Percentiles rank a stretch among this genome's conserved stretches.
Conservation (phyloP, 2,797 vertebrate species). For the Anguilla obscura region DNA sequence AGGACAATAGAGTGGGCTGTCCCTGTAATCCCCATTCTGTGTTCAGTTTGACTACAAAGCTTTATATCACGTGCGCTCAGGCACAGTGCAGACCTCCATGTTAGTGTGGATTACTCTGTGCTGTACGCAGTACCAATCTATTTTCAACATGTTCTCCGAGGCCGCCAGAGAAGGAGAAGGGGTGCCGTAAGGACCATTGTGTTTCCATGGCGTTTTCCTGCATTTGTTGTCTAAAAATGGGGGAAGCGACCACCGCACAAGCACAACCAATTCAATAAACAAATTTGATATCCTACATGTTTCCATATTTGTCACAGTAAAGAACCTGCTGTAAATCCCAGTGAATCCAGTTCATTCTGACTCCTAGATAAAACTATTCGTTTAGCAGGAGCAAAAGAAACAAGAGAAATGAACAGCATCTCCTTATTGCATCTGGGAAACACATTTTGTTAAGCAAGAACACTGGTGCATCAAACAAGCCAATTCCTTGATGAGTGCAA, state of each 20-base stretch:
- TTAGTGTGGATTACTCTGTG: background rate
- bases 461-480: background rate
- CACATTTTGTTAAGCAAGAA: background rate
- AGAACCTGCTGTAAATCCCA: background rate
- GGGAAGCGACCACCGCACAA: background rate
- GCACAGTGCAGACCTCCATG: background rate
- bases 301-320: background rate
- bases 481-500: conserved; percentile 7
- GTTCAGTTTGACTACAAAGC: background rate
- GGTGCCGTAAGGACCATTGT: background rate
- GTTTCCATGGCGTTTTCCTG: background rate
- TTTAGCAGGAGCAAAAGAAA: background rate
- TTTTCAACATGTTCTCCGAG: background rate
- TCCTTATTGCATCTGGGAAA: background rate
- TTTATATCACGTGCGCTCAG: background rate
- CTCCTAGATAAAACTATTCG: background rate
- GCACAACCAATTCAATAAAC: background rate
- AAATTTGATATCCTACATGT: background rate
- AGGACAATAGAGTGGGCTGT: background rate
- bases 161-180: background rate
- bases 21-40: background rate
- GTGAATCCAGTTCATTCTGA: background rate
- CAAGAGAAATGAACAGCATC: background rate
- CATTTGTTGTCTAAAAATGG: conserved; percentile 4
- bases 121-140: background rate